Evolutionary conservation across 2,888 invertebrate genomes (phyloP).

Genomic region (Gerris lacustris): DNA sequence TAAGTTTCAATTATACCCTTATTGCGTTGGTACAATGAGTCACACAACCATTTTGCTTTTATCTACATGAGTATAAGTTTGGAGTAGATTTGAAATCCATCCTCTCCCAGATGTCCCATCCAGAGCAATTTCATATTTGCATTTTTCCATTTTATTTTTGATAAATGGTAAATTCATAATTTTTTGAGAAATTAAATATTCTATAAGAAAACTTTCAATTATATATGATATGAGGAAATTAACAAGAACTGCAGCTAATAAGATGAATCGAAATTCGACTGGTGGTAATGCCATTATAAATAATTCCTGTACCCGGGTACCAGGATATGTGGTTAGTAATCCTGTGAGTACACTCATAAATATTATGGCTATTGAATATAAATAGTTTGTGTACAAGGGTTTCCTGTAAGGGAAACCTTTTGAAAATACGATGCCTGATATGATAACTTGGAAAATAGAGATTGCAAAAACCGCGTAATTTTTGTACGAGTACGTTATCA

Average conservation of each 20-base stretch:
- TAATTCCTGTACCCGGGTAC: not conserved
- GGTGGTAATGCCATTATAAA: not conserved
- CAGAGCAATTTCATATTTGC: no score
- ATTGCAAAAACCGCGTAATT: slow-evolving; percentile 76
- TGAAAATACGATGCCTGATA: slow-evolving; percentile 74
- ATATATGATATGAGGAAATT: not conserved
- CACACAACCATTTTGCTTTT: no score
- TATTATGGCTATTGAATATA: slow-evolving; percentile 31
- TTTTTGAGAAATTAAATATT: not conserved
- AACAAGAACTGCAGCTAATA: not conserved
- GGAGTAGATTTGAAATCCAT: no score
- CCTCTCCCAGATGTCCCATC: no score
- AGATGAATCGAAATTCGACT: not conserved
- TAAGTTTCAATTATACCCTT: no score
- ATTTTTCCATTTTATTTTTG: no score
- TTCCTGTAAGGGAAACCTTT: slow-evolving; percentile 82
- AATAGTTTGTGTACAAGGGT: slow-evolving; percentile 68
- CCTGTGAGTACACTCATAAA: not conserved
- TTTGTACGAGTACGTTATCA: slow-evolving; percentile 50
- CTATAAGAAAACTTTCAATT: not conserved
- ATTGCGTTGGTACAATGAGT: no score
- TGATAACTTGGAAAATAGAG: slow-evolving; percentile 84
- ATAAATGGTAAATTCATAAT: no score
- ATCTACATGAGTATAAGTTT: no score
- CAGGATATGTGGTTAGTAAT: not conserved